Conservation (phyloP, 2,797 vertebrate genomes). For the Fistularia tabacaria region DNA sequence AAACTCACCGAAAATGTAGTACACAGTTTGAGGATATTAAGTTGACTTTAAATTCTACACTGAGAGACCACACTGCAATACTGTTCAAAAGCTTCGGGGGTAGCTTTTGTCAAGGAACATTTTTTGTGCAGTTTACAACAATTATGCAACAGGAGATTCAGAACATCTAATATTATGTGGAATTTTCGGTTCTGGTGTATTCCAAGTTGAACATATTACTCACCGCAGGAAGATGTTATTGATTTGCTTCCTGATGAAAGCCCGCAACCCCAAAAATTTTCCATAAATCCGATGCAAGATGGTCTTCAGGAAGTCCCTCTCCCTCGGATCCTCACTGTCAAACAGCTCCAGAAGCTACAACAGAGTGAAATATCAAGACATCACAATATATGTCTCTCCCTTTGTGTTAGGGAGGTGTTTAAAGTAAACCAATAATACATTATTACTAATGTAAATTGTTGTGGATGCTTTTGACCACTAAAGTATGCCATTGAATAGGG, state of each 20-base stretch:
- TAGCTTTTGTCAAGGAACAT: neutral
- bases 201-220: constrained; percentile 16
- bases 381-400: neutral
- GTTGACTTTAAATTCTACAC: too few species aligned
- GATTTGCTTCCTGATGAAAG: constrained; percentile 98
- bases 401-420: neutral
- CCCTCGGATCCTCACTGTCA: constrained; percentile 95
- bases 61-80: too few species aligned
- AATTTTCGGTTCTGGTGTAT: neutral
- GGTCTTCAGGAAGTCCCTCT: constrained; percentile 96
- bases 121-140: neutral
- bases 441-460: too few species aligned
- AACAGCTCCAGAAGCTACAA: constrained; percentile 91
- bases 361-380: neutral
- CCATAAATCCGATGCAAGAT: constrained; percentile 97
- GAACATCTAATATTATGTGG: neutral
- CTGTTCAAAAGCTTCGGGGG: neutral
- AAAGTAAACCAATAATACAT: neutral
- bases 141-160: neutral
- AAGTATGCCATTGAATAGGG: too few species aligned
- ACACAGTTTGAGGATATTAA: too few species aligned
- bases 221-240: constrained; percentile 99
- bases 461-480: too few species aligned
- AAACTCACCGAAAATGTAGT: too few species aligned
- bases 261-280: constrained; percentile 94